Evolutionary conservation across 2,113 vertebrate genomes (phyloP).

Genomic region (Amia ocellicauda): DNA sequence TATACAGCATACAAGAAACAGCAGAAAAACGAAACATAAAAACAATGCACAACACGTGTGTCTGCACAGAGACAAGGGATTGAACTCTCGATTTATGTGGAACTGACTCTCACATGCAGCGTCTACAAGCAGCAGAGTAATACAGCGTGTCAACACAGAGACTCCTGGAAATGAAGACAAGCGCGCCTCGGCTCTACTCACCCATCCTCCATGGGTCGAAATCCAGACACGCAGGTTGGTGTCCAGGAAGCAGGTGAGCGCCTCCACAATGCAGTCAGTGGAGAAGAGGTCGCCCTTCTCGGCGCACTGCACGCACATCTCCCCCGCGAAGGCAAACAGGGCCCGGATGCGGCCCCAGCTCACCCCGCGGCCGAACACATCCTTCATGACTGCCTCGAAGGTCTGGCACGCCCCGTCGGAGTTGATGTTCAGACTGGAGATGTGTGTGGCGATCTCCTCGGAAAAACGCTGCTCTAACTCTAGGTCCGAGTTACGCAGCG

Average conservation of each 20-base stretch:
- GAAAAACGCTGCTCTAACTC: conserved; percentile 94
- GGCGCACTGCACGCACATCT: conserved; percentile 91
- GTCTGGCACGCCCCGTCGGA: conserved; percentile 89
- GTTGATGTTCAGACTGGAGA: conserved; percentile 94
- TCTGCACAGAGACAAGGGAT: too few relatives aligned
- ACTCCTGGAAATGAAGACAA: too few relatives aligned
- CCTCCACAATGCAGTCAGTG: conserved; percentile 83
- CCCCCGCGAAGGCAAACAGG: conserved; percentile 94
- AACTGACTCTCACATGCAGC: too few relatives aligned
- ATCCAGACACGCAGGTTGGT: conserved; percentile 94
- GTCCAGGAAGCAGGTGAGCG: conserved; percentile 97
- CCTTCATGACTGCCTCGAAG: conserved; percentile 95
- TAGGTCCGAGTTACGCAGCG: conserved; percentile 82
- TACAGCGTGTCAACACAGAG: too few relatives aligned
- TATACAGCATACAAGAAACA: too few relatives aligned
- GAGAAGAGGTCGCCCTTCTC: conserved; percentile 94
- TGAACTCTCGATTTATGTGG: too few relatives aligned
- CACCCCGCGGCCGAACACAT: conserved; percentile 94
- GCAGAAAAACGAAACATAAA: too few relatives aligned
- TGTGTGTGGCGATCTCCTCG: conserved; percentile 88
- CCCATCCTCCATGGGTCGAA: conserved; percentile 93
- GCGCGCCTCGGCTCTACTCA: conserved; percentile 58
- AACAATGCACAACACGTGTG: too few relatives aligned
- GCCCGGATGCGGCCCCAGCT: conserved; percentile 98
- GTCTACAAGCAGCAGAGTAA: too few relatives aligned